Conservation (phyloP, 2,888 invertebrate genomes). For the Ormyrus pomaceus region DNA sequence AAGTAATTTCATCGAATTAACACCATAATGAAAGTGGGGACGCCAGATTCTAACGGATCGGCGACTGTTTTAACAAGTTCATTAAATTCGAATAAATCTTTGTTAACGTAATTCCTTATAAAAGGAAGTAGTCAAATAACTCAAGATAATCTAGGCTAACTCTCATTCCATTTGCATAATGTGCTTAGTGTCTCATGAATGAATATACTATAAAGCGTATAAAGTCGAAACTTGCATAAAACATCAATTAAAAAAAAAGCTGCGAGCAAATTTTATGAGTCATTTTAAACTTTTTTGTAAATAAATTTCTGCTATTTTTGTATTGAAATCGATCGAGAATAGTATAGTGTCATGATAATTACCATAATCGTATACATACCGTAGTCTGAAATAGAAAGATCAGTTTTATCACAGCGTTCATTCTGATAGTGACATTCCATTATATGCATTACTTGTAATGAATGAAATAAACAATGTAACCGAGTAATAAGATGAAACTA, state of each 20-base stretch:
- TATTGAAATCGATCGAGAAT: neutral
- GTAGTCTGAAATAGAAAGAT: neutral
- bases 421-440: too few relatives aligned
- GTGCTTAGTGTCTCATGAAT: conserved; percentile 11
- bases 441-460: too few relatives aligned
- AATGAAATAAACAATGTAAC: too few relatives aligned
- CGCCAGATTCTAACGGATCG: neutral
- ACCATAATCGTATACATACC: neutral
- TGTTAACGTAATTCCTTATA: conserved; percentile 15
- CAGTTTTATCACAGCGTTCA: too few relatives aligned
- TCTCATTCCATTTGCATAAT: conserved; percentile 37
- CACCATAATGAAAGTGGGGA: neutral
- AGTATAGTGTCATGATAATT: neutral
- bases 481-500: too few relatives aligned
- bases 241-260: neutral
- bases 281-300: neutral
- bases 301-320: too few relatives aligned
- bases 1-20: too few relatives aligned
- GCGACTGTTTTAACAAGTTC: conserved; percentile 2
- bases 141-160: conserved; percentile 12
- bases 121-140: conserved; percentile 7
- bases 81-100: conserved; percentile 24
- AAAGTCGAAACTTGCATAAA: neutral
- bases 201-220: conserved; percentile 11
- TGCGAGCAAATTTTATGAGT: neutral